A percentile compares a stretch with the other conserved stretches of the same genome.
Evolutionary conservation across 2,113 vertebrate genomes (phyloP).

Genomic region (Cichladusa arquata): DNA sequence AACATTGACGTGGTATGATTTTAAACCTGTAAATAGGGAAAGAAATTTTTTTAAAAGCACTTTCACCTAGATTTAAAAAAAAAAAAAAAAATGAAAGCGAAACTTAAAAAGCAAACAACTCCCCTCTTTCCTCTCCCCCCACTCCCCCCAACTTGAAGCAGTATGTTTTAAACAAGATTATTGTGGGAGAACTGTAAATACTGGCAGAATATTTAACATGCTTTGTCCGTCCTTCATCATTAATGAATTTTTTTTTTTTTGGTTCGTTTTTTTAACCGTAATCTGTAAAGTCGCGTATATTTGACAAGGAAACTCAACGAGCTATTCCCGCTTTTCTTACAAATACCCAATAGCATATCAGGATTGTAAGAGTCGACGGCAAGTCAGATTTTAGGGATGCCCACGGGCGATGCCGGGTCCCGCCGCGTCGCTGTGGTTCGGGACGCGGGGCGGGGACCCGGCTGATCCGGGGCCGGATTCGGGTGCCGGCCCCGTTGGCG

Average conservation of each 20-base stretch:
- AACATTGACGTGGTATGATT: slow-evolving; percentile 76
- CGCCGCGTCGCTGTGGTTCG: neutral
- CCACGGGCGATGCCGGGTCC: neutral
- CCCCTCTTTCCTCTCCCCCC: neutral
- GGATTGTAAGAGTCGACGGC: slow-evolving; percentile 63
- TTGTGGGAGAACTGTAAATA: slow-evolving; percentile 88
- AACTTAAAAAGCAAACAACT: slow-evolving; percentile 49
- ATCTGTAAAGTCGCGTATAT: slow-evolving; percentile 74
- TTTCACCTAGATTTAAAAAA: slow-evolving; percentile 95
- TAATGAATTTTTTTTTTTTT: neutral
- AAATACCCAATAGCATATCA: slow-evolving; percentile 74
- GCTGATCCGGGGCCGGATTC: neutral
- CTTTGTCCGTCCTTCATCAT: slow-evolving; percentile 77
- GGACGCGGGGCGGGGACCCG: neutral
- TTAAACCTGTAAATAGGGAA: slow-evolving; percentile 97
- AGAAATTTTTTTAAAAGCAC: slow-evolving; percentile 97
- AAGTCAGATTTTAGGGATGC: slow-evolving; percentile 65
- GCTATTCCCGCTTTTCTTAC: slow-evolving; percentile 72
- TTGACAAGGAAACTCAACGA: slow-evolving; percentile 82
- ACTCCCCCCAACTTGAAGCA: slow-evolving; percentile 82
- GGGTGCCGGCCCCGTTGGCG: neutral
- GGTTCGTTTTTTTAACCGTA: slow-evolving; percentile 49
- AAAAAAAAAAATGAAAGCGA: slow-evolving; percentile 4
- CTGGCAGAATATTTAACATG: slow-evolving; percentile 82
- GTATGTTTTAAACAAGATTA: slow-evolving; percentile 76